A percentile compares a stretch with the other conserved stretches of the same genome.
Evolutionary conservation across 2,113 vertebrate genomes (phyloP).

Genomic region (Callithrix jacchus): DNA sequence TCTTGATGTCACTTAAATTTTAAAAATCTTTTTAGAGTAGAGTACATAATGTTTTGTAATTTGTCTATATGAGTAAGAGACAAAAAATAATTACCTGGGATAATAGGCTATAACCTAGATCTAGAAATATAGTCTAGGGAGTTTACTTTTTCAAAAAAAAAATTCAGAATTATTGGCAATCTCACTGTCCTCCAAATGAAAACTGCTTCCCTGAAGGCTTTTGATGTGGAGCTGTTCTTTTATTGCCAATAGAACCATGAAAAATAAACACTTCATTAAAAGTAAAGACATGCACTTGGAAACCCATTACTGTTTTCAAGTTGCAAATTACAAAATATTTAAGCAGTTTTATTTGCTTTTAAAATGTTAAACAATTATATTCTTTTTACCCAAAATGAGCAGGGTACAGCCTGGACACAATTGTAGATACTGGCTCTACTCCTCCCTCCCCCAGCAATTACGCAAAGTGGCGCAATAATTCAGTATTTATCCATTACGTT

Average conservation of each 20-base stretch:
- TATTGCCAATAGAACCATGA: conserved; percentile 73
- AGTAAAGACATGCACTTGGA: conserved; percentile 72
- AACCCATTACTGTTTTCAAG: conserved; percentile 75
- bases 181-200: conserved; percentile 70
- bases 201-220: conserved; percentile 73
- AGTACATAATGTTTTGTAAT: conserved; percentile 52
- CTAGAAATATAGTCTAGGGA: conserved; percentile 50
- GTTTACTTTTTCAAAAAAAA: conserved; percentile 59
- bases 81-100: conserved; percentile 66
- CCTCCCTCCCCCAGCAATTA: background rate
- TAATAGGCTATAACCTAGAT: conserved; percentile 65
- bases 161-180: conserved; percentile 63
- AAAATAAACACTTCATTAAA: conserved; percentile 79
- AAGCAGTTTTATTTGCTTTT: conserved; percentile 66
- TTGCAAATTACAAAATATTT: conserved; percentile 75
- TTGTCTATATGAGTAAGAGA: conserved; percentile 59
- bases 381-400: conserved; percentile 53
- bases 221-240: conserved; percentile 69
- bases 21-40: conserved; percentile 44
- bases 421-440: background rate
- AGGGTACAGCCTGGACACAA: background rate
- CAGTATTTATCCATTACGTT: background rate
- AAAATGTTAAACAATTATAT: conserved; percentile 74
- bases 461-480: background rate
- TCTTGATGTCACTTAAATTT: conserved; percentile 64